Conservation (phyloP, 2,888 invertebrate species). For the Bellardia bayeri region DNA sequence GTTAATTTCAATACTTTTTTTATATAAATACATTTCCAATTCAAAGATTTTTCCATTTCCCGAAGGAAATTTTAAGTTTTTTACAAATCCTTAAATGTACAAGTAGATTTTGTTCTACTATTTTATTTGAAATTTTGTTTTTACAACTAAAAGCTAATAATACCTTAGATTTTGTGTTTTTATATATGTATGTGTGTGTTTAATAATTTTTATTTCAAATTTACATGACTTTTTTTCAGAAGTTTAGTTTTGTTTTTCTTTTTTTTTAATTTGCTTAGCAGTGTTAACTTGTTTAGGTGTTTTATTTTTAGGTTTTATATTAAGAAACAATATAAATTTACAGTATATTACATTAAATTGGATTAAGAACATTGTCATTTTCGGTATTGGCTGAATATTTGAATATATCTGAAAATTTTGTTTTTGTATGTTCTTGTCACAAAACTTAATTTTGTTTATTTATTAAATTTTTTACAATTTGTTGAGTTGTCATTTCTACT, state of each 20-base stretch:
- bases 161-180: conserved; percentile 76
- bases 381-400: neutral
- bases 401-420: conserved; percentile 26
- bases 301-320: neutral
- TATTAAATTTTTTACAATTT: conserved; percentile 75
- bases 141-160: conserved; percentile 81
- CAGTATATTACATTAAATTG: conserved; percentile 58
- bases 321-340: conserved; percentile 54
- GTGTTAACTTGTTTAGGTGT: conserved; percentile 62
- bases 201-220: conserved; percentile 36
- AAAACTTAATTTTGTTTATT: conserved; percentile 75
- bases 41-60: neutral
- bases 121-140: conserved; percentile 66
- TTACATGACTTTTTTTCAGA: conserved; percentile 64
- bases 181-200: conserved; percentile 4
- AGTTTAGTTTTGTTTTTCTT: conserved; percentile 31
- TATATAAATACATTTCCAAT: conserved; percentile 37
- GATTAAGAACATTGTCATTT: conserved; percentile 38
- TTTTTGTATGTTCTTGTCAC: conserved; percentile 49
- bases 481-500: conserved; percentile 82
- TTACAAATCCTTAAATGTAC: conserved; percentile 74
- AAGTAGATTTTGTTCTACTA: no score
- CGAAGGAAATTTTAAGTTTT: neutral
- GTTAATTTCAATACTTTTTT: conserved; percentile 42
- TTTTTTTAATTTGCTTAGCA: conserved; percentile 69